Evolutionary conservation across 2,888 invertebrate genomes (phyloP).

Genomic region (Eupithecia subumbrata): DNA sequence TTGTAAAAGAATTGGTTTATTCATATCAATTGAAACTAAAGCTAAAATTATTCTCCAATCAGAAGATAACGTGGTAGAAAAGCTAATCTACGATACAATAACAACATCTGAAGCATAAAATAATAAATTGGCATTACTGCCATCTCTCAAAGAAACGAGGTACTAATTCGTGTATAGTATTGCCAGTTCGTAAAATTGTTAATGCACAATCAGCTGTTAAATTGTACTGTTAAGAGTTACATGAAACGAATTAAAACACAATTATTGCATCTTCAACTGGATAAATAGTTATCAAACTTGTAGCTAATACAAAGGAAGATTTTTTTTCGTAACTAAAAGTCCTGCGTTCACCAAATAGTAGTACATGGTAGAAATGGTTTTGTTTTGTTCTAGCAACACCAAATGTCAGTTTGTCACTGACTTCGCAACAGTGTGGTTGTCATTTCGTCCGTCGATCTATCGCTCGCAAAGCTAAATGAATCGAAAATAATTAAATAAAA

Average conservation of each 20-base stretch:
- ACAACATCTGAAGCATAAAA: neutral
- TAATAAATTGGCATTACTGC: constrained; percentile 16
- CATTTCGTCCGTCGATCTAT: constrained; percentile 77
- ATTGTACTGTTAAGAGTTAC: neutral
- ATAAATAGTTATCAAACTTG: neutral
- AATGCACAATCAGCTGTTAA: constrained; percentile 18
- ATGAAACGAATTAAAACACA: neutral
- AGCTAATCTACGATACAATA: neutral
- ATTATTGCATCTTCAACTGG: neutral
- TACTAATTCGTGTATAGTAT: constrained; percentile 8
- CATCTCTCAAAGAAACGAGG: constrained; percentile 21
- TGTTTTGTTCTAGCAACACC: constrained; percentile 44
- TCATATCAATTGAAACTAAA: neutral
- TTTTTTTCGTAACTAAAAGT: neutral
- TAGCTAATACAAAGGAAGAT: neutral
- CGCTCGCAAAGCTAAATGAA: constrained; percentile 75
- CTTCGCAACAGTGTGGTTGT: constrained; percentile 81
- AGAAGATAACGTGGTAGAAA: neutral
- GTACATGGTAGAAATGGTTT: constrained; percentile 20
- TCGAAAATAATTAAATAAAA: constrained; percentile 77
- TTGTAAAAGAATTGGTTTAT: neutral
- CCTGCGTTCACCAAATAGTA: neutral
- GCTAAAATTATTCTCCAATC: neutral
- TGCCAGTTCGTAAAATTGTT: neutral
- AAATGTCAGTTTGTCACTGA: constrained; percentile 81